A percentile compares a stretch with the other conserved stretches of the same genome.
phyloP scores from a whole-genome alignment of 2,113 vertebrate species.

The Salvator merianae region DNA sequence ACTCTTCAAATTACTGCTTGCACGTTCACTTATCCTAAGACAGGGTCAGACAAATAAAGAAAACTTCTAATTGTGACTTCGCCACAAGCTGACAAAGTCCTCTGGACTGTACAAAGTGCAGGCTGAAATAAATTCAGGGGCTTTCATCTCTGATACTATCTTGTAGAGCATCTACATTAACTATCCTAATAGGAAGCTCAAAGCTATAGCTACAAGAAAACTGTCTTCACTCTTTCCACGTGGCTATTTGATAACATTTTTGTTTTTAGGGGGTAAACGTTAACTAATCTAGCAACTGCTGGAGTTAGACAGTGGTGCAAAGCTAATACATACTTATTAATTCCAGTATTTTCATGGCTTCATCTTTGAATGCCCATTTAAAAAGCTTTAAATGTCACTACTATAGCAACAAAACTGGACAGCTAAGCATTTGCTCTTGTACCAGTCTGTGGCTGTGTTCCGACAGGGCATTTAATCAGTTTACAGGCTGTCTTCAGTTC shows the following conservation, averaged over 20 bases:
- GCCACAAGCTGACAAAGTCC: background rate
- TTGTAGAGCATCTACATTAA: background rate
- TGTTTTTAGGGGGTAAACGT: background rate
- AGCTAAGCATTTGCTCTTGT: background rate
- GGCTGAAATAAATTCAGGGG: background rate
- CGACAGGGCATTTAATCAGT: no score
- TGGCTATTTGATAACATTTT: background rate
- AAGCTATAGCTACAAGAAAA: background rate
- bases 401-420: no score
- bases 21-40: background rate
- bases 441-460: background rate
- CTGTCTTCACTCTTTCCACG: background rate
- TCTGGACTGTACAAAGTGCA: background rate
- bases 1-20: no score
- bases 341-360: background rate
- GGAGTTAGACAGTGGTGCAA: background rate
- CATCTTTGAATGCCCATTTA: background rate
- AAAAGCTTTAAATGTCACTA: background rate
- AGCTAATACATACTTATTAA: background rate
- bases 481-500: no score
- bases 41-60: background rate
- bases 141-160: background rate
- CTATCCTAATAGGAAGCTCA: background rate
- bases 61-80: background rate
- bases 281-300: background rate